Conservation (phyloP, 2,888 invertebrate species). For the Eucera pruinosa region DNA sequence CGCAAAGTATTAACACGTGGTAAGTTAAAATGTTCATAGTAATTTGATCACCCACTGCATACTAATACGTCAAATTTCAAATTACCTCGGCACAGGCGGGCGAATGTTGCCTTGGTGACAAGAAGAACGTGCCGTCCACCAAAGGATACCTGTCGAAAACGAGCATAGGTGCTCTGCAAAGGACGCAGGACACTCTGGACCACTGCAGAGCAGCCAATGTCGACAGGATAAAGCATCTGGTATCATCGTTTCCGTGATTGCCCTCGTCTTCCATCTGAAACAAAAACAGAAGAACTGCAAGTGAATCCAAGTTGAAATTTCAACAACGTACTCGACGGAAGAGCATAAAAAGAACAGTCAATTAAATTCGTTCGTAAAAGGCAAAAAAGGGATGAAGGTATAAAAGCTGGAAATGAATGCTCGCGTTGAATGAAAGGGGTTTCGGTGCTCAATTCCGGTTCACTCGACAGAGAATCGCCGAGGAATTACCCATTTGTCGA, state of each 20-base stretch:
- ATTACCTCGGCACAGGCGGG: slow-evolving; percentile 94
- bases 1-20: too few relatives aligned
- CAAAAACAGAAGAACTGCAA: slow-evolving; percentile 75
- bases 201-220: slow-evolving; percentile 96
- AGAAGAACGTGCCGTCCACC: slow-evolving; percentile 98
- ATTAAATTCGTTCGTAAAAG: too few relatives aligned
- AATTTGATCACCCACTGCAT: too few relatives aligned
- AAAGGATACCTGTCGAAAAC: slow-evolving; percentile 99
- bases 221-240: slow-evolving; percentile 97
- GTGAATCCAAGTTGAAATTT: neutral
- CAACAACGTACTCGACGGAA: neutral
- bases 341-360: too few relatives aligned
- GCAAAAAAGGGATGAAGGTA: too few relatives aligned
- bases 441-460: slow-evolving; percentile 29
- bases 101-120: slow-evolving; percentile 96
- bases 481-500: slow-evolving; percentile 55
- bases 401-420: too few relatives aligned
- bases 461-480: neutral
- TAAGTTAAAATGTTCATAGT: too few relatives aligned
- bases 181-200: slow-evolving; percentile 93
- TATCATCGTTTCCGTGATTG: slow-evolving; percentile 99
- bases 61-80: neutral
- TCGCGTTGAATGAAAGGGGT: too few relatives aligned
- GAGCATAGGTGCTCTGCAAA: slow-evolving; percentile 94
- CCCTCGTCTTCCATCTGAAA: slow-evolving; percentile 98